A percentile compares a stretch with the other conserved stretches of the same genome.
phyloP scores from a whole-genome alignment of 2,797 vertebrate species.

The Rhinoraja longicauda region DNA sequence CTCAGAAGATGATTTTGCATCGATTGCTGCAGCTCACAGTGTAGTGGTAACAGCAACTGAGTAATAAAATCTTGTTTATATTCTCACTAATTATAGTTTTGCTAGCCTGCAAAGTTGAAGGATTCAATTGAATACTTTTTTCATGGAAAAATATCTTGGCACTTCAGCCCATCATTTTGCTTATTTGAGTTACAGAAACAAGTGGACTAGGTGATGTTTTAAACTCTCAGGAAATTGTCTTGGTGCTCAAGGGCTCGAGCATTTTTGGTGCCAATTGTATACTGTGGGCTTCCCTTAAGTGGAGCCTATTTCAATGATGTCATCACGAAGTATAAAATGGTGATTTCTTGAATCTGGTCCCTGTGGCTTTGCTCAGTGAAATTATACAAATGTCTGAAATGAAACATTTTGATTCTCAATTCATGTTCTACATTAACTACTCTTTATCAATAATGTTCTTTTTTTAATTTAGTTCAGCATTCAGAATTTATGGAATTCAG shows the following conservation, averaged over 20 bases:
- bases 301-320: background rate
- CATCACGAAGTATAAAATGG: background rate
- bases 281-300: background rate
- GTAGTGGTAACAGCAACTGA: background rate
- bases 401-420: background rate
- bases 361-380: background rate
- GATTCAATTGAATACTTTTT: background rate
- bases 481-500: too few relatives aligned
- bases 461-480: too few relatives aligned
- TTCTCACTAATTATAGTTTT: background rate
- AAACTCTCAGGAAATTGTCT: background rate
- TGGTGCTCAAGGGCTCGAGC: background rate
- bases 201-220: background rate
- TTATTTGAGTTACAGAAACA: background rate
- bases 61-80: constrained; percentile 3
- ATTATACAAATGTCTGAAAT: background rate
- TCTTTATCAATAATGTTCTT: background rate
- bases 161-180: background rate
- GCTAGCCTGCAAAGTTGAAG: background rate
- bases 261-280: background rate
- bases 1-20: constrained; percentile 80
- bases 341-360: background rate
- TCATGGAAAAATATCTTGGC: background rate
- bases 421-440: background rate
- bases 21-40: constrained; percentile 64